phyloP scores from a whole-genome alignment of 2,113 vertebrate genomes.

The Prunella himalayana region DNA sequence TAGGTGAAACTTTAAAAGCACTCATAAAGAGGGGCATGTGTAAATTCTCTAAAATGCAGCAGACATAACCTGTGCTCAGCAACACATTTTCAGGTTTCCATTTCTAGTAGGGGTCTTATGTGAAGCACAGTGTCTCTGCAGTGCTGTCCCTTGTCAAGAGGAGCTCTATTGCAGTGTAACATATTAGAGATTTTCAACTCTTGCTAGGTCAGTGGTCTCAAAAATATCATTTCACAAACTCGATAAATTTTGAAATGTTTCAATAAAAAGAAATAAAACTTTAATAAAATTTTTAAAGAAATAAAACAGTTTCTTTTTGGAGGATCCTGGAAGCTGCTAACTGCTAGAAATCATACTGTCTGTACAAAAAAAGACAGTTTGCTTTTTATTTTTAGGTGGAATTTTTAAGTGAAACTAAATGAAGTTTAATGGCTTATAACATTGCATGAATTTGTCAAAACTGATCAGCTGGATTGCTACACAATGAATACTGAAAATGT shows the following conservation, averaged over 20 bases:
- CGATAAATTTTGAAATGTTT: neutral
- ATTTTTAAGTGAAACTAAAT: slow-evolving; percentile 56
- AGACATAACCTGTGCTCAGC: neutral
- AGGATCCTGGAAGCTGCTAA: neutral
- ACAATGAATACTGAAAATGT: slow-evolving; percentile 61
- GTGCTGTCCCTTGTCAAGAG: neutral
- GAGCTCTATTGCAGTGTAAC: neutral
- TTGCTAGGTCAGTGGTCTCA: neutral
- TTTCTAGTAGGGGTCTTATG: neutral
- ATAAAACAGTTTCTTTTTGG: neutral
- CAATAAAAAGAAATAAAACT: neutral
- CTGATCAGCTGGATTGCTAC: slow-evolving; percentile 52
- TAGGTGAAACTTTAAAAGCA: neutral
- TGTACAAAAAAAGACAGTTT: neutral
- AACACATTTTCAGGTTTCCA: neutral
- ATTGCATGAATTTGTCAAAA: slow-evolving; percentile 67
- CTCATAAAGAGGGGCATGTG: neutral
- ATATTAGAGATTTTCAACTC: neutral
- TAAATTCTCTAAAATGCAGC: neutral
- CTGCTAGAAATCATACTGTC: neutral
- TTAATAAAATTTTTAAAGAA: too few species aligned
- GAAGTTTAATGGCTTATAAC: slow-evolving; percentile 63
- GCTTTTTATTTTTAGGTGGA: slow-evolving; percentile 50
- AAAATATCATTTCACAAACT: neutral
- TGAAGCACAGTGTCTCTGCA: neutral